Base-by-base conservation (phyloP, 2,888 invertebrate species). In the Thymelicus lineola region DNA sequence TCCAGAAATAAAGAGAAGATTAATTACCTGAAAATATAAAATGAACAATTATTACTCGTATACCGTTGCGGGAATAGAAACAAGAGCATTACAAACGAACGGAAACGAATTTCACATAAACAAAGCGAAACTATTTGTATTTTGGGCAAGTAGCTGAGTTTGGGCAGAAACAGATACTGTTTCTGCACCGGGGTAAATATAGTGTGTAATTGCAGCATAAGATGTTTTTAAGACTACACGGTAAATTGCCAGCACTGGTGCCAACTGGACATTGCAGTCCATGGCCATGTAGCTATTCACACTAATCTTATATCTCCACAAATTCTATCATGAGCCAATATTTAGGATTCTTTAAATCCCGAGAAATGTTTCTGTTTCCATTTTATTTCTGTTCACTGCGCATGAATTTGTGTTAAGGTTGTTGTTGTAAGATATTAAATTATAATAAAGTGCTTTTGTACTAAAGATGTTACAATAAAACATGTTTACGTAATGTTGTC, bases 21-120 rank as follows among this genome's bases (percentile, higher is more conserved):
- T 93, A 92, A 88, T 92, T 93, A 91, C 91, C 90, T 91, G 91
- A 88, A 92, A 92, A 87, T 82, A 88, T 82, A 86, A 85, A 90
- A 89, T 79, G 85, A 85, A 88, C 82, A 86, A 87, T 89, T 82
- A 88, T 82, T 79, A 80, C 72, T 69, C 17, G 38, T 68, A 14
- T 17, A 28, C 36, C 35, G 15, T 62, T 55, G 20, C 36, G 48
- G 17, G 35, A 55, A 14, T 35, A 38, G 48, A 48, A 64, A 69
- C 35, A 50, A 59, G 55, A 42, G 20, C 48, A 63, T 53, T 55
- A 35, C 28, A 38, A 48, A 59, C 38, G 20, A 68, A 57, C 62
- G 53, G 48, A 66, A 68, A 62, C 55, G 55, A 55, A 45, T 38
- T 20, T 68, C 35, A 62, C 28, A 38, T 67, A 60, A 67, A 48